Evolutionary conservation across 2,888 invertebrate species (phyloP), one percentile per base, ranked within the genome.

Genomic region (Platerodrilus igneus): DNA sequence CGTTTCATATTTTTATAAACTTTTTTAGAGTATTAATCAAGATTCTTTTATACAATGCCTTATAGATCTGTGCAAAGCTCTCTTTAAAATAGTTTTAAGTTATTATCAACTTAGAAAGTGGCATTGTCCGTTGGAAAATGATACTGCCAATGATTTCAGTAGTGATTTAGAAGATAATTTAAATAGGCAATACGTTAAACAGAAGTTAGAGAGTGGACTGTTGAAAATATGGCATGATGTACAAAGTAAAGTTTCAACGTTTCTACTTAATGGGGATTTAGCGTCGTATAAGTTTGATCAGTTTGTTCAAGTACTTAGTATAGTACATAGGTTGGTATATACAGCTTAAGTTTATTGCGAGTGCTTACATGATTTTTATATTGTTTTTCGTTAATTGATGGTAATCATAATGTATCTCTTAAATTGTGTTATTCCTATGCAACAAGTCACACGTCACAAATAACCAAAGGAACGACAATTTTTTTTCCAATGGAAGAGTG

Each of bases 221-320:
- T 73, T 79, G 0, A 77, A 92, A 47, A 83, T 95, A 45, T 96
- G 95, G 94, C 86, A 88, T 54, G 96, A 96, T 57, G 87, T 95
- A 0, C 90, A 95, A 65, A 84, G 86, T 7, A 93, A 94, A 70
- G 85, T 95, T 0, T 86, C 86, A 0, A 77, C 78, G 18, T 86
- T 86, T 59, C 69, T 95, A 16, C 77, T 84, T 37, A 86, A 83
- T 48, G 83, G 83, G 0, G 86, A 90, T 50, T 66, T 94, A 30
- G 83, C 86, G n/a, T 77, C 80, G 37, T 87, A 90, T 53, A 91
- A 92, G 51, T 92, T 94, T 60, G 95, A 96, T 58, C 91, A 94
- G 63, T 94, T 95, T 58, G 86, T 95, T 35, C 86, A 90, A 63
- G 86, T 94, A 46, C 67, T 96, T 15, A 87, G 88, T 8, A 79